Base-by-base conservation (phyloP, 2,113 vertebrate genomes). In the Oryzias woworae region DNA sequence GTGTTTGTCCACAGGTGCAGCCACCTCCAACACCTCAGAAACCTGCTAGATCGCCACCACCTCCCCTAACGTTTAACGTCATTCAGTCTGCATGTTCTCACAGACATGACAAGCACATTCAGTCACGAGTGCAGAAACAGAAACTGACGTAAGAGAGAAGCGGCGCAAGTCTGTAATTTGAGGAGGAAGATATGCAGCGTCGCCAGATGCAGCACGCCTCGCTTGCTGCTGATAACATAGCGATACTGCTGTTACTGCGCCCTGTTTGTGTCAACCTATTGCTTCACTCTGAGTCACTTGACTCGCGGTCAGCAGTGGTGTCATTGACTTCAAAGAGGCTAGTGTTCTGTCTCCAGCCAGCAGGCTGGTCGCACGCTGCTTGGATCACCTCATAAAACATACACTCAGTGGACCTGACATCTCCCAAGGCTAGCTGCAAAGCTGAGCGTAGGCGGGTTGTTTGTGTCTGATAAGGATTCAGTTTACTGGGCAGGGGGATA, bases 381-480 rank as follows among this genome's bases (percentile, higher is more conserved):
- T 69, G 76, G 75, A 83, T 86, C 78, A 64, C 71, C 79, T 82
- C 81, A 65, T 81, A 66, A 75, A 79, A 76, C 66, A 62, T 60
- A 80, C 67, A 73, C 82, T 68, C 71, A 68, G 75, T 31, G 54
- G 77, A 74, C 78, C 71, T 71, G 78, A 80, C 77, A 60, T 82
- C 58, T 73, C 74, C 83, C 66, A 72, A 79, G 82, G 78, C 83
- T 62, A 66, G 71, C 71, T n/a, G 59, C 69, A 53, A 76, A 78
- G 74, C 73, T 4, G 53, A 66, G 84, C 56, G 76, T 83, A 71
- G 88, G 88, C 62, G 71, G 69, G 16, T 76, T 88, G 86, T 88
- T 88, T 84, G 85, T 61, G 69, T 72, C 82, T 72, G 88, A 88
- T 88, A 85, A 88, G 81, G 79, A 58, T 70, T 78, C 62, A 75